phyloP scores from a whole-genome alignment of 2,113 vertebrate genomes.

The Hassar affinis region DNA sequence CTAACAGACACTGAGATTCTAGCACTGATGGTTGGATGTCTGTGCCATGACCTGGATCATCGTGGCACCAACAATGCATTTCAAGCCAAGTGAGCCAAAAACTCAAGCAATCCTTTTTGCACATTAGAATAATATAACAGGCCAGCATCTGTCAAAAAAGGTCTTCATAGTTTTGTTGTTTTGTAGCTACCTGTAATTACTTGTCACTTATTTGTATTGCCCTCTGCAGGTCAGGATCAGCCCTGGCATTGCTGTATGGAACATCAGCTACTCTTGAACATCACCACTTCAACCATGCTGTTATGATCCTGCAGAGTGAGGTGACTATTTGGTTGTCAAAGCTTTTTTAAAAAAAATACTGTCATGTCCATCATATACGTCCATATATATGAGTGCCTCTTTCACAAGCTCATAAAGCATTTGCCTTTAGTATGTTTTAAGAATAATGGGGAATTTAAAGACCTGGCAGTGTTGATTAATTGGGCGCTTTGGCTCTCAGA shows the following conservation, averaged over 20 bases:
- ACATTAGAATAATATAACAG: background rate
- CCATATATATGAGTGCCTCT: no score
- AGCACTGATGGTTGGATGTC: conserved; percentile 78
- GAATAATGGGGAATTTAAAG: conserved; percentile 23
- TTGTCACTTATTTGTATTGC: conserved; percentile 17
- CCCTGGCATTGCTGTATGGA: conserved; percentile 75
- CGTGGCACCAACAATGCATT: conserved; percentile 80
- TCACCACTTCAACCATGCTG: conserved; percentile 81
- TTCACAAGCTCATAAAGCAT: conserved; percentile 1
- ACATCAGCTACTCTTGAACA: conserved; percentile 80
- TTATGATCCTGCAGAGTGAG: conserved; percentile 82
- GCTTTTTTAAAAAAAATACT: background rate
- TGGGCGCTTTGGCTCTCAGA: conserved; percentile 33
- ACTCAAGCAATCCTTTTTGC: background rate
- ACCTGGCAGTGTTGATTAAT: conserved; percentile 42
- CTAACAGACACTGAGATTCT: conserved; percentile 74
- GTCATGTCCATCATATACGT: background rate
- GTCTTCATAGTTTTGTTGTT: background rate
- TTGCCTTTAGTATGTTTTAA: conserved; percentile 20
- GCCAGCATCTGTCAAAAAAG: background rate
- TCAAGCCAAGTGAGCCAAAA: conserved; percentile 75
- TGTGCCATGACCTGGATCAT: conserved; percentile 80
- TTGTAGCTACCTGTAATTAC: background rate
- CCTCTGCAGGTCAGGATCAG: conserved; percentile 72
- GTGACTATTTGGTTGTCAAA: conserved; percentile 52